Evolutionary conservation across 1,140 invertebrate genomes (phyloP).

Genomic region (Holotrichia oblita): DNA sequence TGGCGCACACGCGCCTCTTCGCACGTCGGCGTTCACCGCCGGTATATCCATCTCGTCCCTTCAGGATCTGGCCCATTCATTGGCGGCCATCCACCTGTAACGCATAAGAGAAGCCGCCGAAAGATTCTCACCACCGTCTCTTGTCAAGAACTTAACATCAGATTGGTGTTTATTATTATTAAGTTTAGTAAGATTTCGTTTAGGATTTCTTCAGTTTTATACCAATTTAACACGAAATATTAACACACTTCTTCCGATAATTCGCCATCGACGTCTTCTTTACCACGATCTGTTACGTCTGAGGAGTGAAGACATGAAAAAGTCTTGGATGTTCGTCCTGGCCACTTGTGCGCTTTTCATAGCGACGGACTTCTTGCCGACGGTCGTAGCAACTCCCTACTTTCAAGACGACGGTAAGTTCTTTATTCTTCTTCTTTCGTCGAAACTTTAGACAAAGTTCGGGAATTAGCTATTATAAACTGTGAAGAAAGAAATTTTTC

Average conservation of each 20-base stretch:
- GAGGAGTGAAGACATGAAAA: slow-evolving; percentile 5
- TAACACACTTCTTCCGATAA: neutral
- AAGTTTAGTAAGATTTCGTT: neutral
- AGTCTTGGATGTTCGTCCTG: slow-evolving; percentile 11
- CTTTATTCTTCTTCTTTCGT: slow-evolving; percentile 1
- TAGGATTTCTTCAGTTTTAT: neutral
- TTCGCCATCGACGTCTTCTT: neutral
- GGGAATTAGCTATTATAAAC: neutral
- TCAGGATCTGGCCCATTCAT: slow-evolving; percentile 27
- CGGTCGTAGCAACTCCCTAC: neutral
- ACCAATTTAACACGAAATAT: slow-evolving; percentile 7
- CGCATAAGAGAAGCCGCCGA: neutral
- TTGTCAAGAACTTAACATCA: neutral
- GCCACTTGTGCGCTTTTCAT: slow-evolving; percentile 19
- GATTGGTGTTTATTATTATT: neutral
- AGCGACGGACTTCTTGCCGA: slow-evolving; percentile 14
- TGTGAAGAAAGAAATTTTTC: neutral
- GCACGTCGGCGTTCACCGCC: slow-evolving; percentile 16
- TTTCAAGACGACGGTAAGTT: slow-evolving; percentile 28
- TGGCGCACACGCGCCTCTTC: slow-evolving; percentile 16
- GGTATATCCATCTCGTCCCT: slow-evolving; percentile 31
- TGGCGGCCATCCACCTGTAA: slow-evolving; percentile 33
- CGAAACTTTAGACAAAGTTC: neutral
- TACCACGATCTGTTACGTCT: neutral
- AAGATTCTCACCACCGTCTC: neutral